Percentiles rank a stretch among this genome's conserved stretches.
Conservation (phyloP, 2,888 invertebrate genomes). For the Xestobium rufovillosum region DNA sequence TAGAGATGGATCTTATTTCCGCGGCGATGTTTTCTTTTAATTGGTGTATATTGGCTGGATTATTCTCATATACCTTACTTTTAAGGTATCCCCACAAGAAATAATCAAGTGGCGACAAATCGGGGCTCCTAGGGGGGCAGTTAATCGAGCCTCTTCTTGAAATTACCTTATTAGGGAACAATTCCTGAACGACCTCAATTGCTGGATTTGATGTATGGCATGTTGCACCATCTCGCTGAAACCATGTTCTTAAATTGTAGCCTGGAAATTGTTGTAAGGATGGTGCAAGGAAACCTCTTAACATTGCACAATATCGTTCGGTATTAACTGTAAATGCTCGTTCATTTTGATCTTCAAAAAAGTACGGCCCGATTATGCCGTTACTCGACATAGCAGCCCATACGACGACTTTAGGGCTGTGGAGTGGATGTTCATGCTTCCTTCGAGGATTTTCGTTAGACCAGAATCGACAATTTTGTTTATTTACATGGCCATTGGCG, state of each 20-base stretch:
- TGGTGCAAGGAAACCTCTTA: slow-evolving; percentile 19
- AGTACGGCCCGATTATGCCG: slow-evolving; percentile 16
- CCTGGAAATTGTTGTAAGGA: too few relatives aligned
- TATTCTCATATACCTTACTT: slow-evolving; percentile 20
- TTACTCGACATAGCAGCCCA: slow-evolving; percentile 13
- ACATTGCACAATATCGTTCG: slow-evolving; percentile 24
- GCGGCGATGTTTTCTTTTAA: slow-evolving; percentile 19
- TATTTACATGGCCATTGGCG: too few relatives aligned
- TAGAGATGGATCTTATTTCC: slow-evolving; percentile 23
- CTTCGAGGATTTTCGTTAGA: too few relatives aligned
- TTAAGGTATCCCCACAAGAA: slow-evolving; percentile 19
- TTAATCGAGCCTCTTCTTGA: slow-evolving; percentile 21
- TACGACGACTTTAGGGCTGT: slow-evolving; percentile 12
- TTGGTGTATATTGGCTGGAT: slow-evolving; percentile 20
- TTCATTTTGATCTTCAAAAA: slow-evolving; percentile 5
- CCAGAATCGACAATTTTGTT: too few relatives aligned
- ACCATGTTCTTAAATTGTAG: too few relatives aligned
- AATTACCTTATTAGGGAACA: slow-evolving; percentile 20
- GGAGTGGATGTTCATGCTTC: too few relatives aligned
- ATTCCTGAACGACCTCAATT: slow-evolving; percentile 18
- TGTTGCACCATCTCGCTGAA: too few relatives aligned
- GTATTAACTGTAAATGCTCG: slow-evolving; percentile 19
- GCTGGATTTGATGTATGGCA: too few relatives aligned
- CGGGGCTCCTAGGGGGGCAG: slow-evolving; percentile 21
- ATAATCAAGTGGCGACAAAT: slow-evolving; percentile 14